A percentile compares a stretch with the other conserved stretches of the same genome.
These are phyloP conservation scores for Charanyca ferruginea DNA, from an alignment of 2,888 invertebrate genomes.

Conservation along the genomic window DNA sequence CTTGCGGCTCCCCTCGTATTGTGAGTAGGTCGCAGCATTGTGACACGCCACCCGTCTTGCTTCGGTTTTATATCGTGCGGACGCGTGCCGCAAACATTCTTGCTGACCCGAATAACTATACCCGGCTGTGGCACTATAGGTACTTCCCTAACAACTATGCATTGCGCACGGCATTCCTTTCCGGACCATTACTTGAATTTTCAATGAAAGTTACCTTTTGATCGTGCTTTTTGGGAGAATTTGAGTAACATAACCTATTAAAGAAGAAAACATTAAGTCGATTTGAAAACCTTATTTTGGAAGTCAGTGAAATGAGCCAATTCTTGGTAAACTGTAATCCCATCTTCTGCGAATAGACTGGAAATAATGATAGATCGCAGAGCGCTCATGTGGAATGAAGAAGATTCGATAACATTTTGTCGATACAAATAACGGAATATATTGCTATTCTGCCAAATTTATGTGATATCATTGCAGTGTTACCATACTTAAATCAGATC, in stretches of 20 bases:
- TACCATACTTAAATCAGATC: no score
- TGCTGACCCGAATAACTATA: constrained; percentile 71
- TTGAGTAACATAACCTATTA: no score
- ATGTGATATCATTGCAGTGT: no score
- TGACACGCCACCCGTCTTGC: constrained; percentile 59
- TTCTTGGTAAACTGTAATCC: no score
- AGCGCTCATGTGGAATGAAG: no score
- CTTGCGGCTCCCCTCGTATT: constrained; percentile 41
- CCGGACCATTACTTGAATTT: constrained; percentile 68
- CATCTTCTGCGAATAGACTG: no score
- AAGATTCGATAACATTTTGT: no score
- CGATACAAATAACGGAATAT: not conserved
- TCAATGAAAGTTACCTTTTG: constrained; percentile 51
- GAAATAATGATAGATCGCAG: no score
- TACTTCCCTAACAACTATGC: constrained; percentile 72
- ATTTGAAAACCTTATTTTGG: no score
- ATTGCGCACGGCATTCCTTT: constrained; percentile 72
- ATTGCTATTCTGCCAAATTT: no score
- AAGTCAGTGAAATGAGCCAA: no score
- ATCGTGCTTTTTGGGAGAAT: constrained; percentile 5
- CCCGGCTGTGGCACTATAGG: constrained; percentile 66
- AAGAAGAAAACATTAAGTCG: no score
- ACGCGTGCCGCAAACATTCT: constrained; percentile 73
- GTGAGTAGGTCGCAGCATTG: constrained; percentile 59
- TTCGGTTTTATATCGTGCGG: constrained; percentile 65